Evolutionary conservation across 2,113 vertebrate genomes (phyloP), one percentile per base, ranked within the genome.

Genomic region (Hemibates koningsi): DNA sequence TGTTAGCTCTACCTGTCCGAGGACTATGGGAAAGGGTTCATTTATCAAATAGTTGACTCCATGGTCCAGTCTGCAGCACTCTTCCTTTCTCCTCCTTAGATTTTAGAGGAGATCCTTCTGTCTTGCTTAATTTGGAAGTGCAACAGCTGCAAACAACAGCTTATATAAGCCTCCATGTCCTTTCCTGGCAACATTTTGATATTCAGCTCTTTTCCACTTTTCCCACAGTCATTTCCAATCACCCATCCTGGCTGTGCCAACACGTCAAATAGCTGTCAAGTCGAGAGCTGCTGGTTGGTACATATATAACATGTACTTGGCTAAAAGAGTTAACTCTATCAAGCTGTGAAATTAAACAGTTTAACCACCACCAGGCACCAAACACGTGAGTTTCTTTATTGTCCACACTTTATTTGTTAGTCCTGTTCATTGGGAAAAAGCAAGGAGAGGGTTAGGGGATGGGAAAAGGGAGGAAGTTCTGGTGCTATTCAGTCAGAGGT

Each of bases 121-220:
- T 57, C 17, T 52, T 56, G 7, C 41, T 76, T 68, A 48, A 63
- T 84, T 83, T 89, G 54, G 7, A 78, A 48, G 56, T 8, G 12
- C 54, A 59, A 84, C 90, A 91, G 81, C 87, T 91, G 90, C 78
- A 87, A 61, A 89, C 32, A 91, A 19, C 80, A 81, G 88, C 82
- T 85, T 80, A 27, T 10, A 19, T 71, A 80, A 79, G 24, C 5
- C 66, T 80, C 53, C 21, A 54, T 54, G 61, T 84, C 59, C 76
- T 80, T 84, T 24, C 21, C 78, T 86, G 83, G 83, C 63, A 82
- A 34, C 54, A 48, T 66, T 81, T 79, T 80, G 45, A 79, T 43
- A 48, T 48, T 6, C 53, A 50, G 29, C 36, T 81, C 80, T 89
- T 41, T 68, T 45, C 54, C 66, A 61, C 27, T 84, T 86, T 89